A percentile compares a stretch with the other conserved stretches of the same genome.
These are phyloP conservation scores for Platycheirus rosarum DNA, from an alignment of 2,888 invertebrate species.

Conservation along the genomic window DNA sequence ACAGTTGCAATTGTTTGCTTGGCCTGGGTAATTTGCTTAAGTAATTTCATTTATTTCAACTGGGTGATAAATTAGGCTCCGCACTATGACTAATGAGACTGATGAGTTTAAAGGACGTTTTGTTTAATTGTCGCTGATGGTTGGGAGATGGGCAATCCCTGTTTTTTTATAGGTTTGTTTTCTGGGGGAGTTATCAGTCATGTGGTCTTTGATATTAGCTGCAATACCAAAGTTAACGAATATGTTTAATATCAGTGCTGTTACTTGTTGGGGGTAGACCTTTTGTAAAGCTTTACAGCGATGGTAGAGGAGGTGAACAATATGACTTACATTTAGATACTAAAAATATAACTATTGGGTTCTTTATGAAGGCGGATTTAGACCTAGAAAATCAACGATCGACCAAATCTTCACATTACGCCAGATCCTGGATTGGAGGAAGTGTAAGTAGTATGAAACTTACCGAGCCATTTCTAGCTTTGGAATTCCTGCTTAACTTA, in stretches of 20 bases:
- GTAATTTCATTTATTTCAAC: conserved; percentile 72
- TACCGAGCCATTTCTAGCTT: too few relatives aligned
- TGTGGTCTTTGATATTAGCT: background rate
- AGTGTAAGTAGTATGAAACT: too few relatives aligned
- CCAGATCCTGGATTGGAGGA: too few relatives aligned
- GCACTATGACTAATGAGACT: conserved; percentile 67
- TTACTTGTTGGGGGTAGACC: too few relatives aligned
- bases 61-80: conserved; percentile 67
- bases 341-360: too few relatives aligned
- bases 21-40: conserved; percentile 71
- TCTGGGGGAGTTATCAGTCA: conserved; percentile 7
- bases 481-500: too few relatives aligned
- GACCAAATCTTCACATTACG: too few relatives aligned
- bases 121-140: conserved; percentile 62
- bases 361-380: too few relatives aligned
- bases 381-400: too few relatives aligned
- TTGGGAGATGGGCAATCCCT: conserved; percentile 31
- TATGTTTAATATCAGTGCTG: background rate
- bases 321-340: too few relatives aligned
- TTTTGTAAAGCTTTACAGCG: too few relatives aligned
- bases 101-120: conserved; percentile 61
- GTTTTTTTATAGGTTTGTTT: conserved; percentile 10
- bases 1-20: conserved; percentile 70
- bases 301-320: too few relatives aligned
- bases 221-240: conserved; percentile 2